A percentile compares a stretch with the other conserved stretches of the same genome.
Conservation (phyloP, 2,797 vertebrate species). For the Simalia tracyae region DNA sequence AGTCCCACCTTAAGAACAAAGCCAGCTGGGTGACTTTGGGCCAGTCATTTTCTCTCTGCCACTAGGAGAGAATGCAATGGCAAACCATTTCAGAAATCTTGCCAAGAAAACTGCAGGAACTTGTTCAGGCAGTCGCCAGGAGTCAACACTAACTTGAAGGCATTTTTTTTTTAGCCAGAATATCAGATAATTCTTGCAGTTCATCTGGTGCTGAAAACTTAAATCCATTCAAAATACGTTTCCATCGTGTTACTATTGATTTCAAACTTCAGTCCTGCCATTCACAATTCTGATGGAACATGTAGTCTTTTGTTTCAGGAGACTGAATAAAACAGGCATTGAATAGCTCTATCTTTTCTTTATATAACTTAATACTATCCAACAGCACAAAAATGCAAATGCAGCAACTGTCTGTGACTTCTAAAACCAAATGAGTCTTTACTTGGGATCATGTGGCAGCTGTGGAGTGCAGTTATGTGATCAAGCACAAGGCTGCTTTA, state of each 20-base stretch:
- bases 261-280: not conserved
- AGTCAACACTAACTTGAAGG: not conserved
- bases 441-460: too few species aligned
- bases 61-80: not conserved
- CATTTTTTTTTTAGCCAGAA: not conserved
- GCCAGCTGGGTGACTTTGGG: too few species aligned
- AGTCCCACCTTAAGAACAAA: too few species aligned
- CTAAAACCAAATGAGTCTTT: too few species aligned
- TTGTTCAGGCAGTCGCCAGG: not conserved
- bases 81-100: not conserved
- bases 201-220: not conserved
- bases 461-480: too few species aligned
- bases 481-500: too few species aligned
- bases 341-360: not conserved
- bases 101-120: not conserved
- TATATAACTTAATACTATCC: not conserved
- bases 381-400: too few species aligned
- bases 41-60: too few species aligned
- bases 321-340: not conserved
- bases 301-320: not conserved
- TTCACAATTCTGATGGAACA: not conserved
- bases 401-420: too few species aligned
- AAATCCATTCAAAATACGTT: not conserved
- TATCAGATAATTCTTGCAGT: not conserved
- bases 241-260: not conserved